Conservation (phyloP, 2,888 invertebrate species). For the Rhorus exstirpatorius region DNA sequence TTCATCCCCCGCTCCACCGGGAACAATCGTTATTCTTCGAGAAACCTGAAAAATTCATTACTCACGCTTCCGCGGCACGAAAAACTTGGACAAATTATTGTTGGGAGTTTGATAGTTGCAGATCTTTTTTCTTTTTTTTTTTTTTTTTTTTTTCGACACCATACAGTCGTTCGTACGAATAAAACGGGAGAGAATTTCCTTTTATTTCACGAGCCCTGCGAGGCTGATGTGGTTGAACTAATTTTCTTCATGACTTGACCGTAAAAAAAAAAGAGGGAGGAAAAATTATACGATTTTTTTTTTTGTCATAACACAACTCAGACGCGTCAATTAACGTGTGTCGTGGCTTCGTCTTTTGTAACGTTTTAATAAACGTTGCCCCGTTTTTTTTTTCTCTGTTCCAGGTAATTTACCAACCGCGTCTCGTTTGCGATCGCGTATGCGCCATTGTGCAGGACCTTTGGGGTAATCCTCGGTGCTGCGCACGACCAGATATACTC, state of each 20-base stretch:
- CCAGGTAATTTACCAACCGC: constrained; percentile 74
- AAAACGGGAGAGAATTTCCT: not conserved
- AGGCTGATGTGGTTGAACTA: too few relatives aligned
- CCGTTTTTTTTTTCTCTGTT: constrained; percentile 72
- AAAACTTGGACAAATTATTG: constrained; percentile 51
- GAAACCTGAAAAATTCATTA: constrained; percentile 44
- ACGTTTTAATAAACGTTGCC: constrained; percentile 65
- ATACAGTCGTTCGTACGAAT: constrained; percentile 18
- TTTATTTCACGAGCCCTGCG: too few relatives aligned
- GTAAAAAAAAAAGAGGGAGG: too few relatives aligned
- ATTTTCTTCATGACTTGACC: too few relatives aligned
- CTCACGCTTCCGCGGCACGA: constrained; percentile 16
- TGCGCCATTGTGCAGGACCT: not conserved
- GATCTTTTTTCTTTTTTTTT: not conserved
- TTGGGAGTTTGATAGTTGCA: constrained; percentile 10
- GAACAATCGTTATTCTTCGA: constrained; percentile 25
- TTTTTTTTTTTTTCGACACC: too few relatives aligned
- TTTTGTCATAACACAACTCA: constrained; percentile 40
- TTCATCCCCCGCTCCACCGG: constrained; percentile 10
- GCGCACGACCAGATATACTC: constrained; percentile 32
- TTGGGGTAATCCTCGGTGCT: constrained; percentile 3
- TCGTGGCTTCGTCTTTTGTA: constrained; percentile 53
- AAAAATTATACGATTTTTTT: not conserved
- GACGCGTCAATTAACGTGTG: constrained; percentile 61
- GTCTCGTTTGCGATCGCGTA: constrained; percentile 10